Evolutionary conservation across 2,888 invertebrate species (phyloP), one percentile per base, ranked within the genome.

Genomic region (Hypena proboscidalis): DNA sequence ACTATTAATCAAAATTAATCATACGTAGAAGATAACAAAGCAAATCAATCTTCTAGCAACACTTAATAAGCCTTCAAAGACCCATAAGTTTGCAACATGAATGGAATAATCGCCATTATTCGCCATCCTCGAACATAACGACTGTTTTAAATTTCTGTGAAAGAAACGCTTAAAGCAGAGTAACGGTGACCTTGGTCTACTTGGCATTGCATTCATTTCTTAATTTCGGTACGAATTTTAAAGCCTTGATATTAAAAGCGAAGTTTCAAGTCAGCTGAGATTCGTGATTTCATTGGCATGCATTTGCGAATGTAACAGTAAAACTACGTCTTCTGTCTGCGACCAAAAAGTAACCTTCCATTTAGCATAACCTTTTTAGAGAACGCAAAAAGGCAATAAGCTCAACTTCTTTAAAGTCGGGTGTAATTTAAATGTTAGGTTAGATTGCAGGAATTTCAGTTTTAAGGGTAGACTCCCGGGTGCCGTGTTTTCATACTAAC

Each of bases 171-270:
- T 58, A 31, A 59, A 60, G 48, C 62, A 58, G 59, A 70, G 66
- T 70, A 50, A 57, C 32, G 11, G 36, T 57, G 70, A 67, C 82
- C 80, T 80, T 73, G 78, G 61, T 56, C 77, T 63, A 77, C 66
- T 78, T 81, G 60, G 45, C 62, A 49, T 65, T 63, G 60, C 60
- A 67, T 56, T 60, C 55, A 61, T 79, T 80, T 76, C 75, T 71
- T 69, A 77, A 75, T 61, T 69, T 65, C 64, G 53, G 65, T 72
- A 64, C 60, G 56, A 53, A 55, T 64, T 70, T 48, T 63, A 47
- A 46, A 74, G 61, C 82, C 83, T 82, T 82, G 81, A 72, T 83
- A 81, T 79, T 80, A 75, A 74, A 77, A 72, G 66, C 58, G 70
- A 73, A 69, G 67, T 66, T 66, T 58, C 58, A 49, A 67, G 56